phyloP scores from a whole-genome alignment of 2,113 vertebrate species.

The Carassius gibelio region DNA sequence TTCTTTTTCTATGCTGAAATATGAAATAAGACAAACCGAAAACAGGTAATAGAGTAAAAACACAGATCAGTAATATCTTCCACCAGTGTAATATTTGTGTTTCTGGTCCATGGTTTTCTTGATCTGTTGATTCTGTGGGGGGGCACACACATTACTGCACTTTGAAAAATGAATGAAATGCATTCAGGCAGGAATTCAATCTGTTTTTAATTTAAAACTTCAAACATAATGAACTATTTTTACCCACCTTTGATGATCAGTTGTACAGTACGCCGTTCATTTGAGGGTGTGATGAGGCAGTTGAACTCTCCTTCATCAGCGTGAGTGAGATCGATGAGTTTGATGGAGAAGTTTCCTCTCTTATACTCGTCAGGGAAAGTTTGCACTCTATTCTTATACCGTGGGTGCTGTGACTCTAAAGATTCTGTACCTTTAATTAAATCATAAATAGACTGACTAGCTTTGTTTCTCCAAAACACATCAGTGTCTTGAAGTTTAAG shows the following conservation, averaged over 20 bases:
- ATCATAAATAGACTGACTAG: too few relatives aligned
- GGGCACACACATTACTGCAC: too few relatives aligned
- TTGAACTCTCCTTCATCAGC: neutral
- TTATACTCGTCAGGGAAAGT: neutral
- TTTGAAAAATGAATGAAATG: too few relatives aligned
- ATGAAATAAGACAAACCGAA: neutral
- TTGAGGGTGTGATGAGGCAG: neutral
- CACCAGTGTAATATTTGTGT: neutral
- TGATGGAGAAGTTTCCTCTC: constrained; percentile 37
- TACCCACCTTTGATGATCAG: constrained; percentile 15
- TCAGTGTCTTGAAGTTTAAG: too few relatives aligned
- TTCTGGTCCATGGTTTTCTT: neutral
- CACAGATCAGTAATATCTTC: neutral
- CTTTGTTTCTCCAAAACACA: too few relatives aligned
- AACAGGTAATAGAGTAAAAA: neutral
- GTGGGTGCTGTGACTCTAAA: too few relatives aligned
- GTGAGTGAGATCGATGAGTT: neutral
- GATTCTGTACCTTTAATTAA: too few relatives aligned
- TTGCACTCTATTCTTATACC: neutral
- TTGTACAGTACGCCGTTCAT: neutral
- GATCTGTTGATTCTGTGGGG: neutral
- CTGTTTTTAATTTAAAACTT: too few relatives aligned
- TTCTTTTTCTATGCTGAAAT: neutral
- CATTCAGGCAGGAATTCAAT: too few relatives aligned
- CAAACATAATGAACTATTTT: neutral